A percentile compares a stretch with the other conserved stretches of the same genome.
These are phyloP conservation scores for Sebastes steindachneri DNA, from an alignment of 2,797 vertebrate species.

Conservation along the genomic window DNA sequence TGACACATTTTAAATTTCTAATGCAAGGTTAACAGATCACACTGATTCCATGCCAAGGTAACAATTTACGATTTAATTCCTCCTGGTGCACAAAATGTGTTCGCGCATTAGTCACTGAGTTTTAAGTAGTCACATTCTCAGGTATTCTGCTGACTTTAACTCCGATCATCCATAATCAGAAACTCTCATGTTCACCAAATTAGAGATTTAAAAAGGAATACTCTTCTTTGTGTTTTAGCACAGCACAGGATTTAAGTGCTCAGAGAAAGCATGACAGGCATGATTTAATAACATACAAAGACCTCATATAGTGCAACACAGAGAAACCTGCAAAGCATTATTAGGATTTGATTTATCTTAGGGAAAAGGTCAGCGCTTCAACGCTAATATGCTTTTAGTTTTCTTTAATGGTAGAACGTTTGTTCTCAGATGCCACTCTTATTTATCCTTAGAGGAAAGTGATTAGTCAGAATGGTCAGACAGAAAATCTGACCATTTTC, in stretches of 20 bases:
- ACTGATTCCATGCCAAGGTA: conserved; percentile 10
- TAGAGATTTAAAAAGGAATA: not conserved
- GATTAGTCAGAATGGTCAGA: conserved; percentile 7
- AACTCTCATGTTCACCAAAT: not conserved
- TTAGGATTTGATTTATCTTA: conserved; percentile 19
- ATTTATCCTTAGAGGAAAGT: not conserved
- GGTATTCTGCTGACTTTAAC: not conserved
- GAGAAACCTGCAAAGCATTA: not conserved
- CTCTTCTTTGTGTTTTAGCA: not conserved
- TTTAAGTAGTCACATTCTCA: conserved; percentile 8
- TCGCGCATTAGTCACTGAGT: conserved; percentile 21
- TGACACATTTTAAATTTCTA: conserved; percentile 34
- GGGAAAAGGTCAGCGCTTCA: conserved; percentile 23
- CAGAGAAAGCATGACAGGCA: not conserved
- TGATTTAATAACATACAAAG: not conserved
- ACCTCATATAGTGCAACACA: not conserved
- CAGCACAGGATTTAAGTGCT: not conserved
- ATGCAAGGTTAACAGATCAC: conserved; percentile 25
- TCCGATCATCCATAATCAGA: not conserved
- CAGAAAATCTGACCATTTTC: not conserved
- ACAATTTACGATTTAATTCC: not conserved
- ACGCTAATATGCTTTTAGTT: not conserved
- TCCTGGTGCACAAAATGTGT: not conserved
- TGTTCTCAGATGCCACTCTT: not conserved
- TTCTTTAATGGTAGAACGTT: conserved; percentile 2